Base-by-base conservation (phyloP, 1,140 invertebrate genomes). In the Eumaeus atala region DNA sequence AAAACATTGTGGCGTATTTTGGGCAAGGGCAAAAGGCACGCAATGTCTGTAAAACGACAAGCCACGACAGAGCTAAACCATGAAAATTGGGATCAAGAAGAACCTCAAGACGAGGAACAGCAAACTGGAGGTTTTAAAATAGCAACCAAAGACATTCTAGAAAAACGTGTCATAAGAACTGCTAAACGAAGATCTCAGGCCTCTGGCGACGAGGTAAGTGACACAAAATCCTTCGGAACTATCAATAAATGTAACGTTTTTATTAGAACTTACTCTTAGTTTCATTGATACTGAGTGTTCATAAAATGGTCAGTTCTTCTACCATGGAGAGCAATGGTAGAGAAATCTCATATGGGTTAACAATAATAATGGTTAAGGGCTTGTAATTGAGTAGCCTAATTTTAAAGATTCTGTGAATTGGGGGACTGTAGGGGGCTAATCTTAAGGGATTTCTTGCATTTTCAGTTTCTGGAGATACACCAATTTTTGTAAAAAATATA, bases 41-140 rank as follows among this genome's bases (percentile, higher is more conserved):
- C 17, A 48, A 96, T 96, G 95, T 89, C 94, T 63, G 74, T 73
- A 35, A 98, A 98, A 88, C 88, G 96, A 61, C 79, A 80, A 63
- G 95, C 96, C 38, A 90, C 90, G 10, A 91, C 87, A 35, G 92
- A 97, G 55, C 85, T 98, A 55, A 97, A 94, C 77, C 93, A 95
- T 71, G 93, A 95, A n/a, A 97, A 97, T 82, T 97, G 95, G 95
- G 92, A 97, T 74, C 81, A 92, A 21, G 95, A 96, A 62, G 94
- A 96, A n/a, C 67, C 73, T 89, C 91, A 66, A 17, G 75, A 80
- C 65, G 89, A 91, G 84, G 93, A 96, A 83, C 93, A 96, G 85
- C 93, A 95, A 63, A 89, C 91, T 58, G 94, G 94, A 16, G 89
- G 77, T 51, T 96, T 95, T 77, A 83, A 88, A 66, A 89, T 89